Evolutionary conservation across 2,888 invertebrate genomes (phyloP), one percentile per base, ranked within the genome.

Genomic region (Aproaerema taeniolella): DNA sequence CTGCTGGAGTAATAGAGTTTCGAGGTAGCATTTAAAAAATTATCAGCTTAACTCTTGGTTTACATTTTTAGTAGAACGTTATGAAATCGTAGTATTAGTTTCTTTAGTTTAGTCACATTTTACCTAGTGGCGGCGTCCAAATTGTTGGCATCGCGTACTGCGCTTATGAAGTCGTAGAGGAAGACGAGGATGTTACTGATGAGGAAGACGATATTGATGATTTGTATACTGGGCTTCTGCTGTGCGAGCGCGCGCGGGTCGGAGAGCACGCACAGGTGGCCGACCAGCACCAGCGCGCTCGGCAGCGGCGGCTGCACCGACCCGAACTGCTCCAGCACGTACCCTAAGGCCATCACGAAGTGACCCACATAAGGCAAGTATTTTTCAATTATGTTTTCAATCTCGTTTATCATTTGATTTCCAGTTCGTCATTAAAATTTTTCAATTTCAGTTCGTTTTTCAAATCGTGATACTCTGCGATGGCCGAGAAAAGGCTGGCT

Each of bases 341-440:
- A 82, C n/a, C 82, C 85, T 11, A 75, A 1, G 1, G 68, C 70
- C 81, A 83, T 80, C 24, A 83, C 34, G 20, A 53, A 45, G 40
- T 82, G 78, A 25, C 83, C 83, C 12, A 73, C 31, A 46, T 69
- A 72, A 12, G 81, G 73, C 41, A 78, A 48, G 48, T 68, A 78
- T 29, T 50, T 10, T 28, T 61, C 50, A 12, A 72, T 7, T 24
- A 55, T 30, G 10, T 43, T 43, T 24, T 53, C 39, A 28, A 60
- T 39, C 38, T 64, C 36, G 8, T 14, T 34, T 26, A 20, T 13
- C 37, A 29, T 37, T 24, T 15, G 9, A 9, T 2, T 8, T 29
- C 3, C 17, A 17, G 9, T 10, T 30, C 13, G 24, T 15, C 5
- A 40, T 29, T 30, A 13, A 12, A n/a, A 55, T 39, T 42, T 12